phyloP scores from a whole-genome alignment of 2,113 vertebrate genomes.

The Paracanthobrama guichenoti region DNA sequence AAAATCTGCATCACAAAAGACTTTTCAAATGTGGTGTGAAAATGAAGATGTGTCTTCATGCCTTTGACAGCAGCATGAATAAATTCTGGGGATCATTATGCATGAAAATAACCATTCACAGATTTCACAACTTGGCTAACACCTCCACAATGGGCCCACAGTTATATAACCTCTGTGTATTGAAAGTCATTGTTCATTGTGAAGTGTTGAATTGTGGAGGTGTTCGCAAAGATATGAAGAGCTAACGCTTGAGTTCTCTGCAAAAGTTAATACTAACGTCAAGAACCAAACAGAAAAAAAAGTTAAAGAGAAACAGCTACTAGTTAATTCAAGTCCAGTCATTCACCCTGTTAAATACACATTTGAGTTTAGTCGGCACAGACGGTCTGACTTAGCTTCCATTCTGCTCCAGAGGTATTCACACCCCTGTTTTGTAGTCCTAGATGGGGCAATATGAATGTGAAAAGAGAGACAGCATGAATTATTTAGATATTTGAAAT shows the following conservation, averaged over 20 bases:
- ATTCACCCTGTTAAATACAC: background rate
- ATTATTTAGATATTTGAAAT: conserved; percentile 2
- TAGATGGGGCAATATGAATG: conserved; percentile 30
- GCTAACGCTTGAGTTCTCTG: background rate
- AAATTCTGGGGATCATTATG: conserved; percentile 9
- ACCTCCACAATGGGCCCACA: conserved; percentile 36
- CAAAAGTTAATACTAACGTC: background rate
- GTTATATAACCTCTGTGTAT: conserved; percentile 44
- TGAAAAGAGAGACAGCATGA: background rate
- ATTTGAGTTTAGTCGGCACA: conserved; percentile 11
- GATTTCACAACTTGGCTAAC: conserved; percentile 33
- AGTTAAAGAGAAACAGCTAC: background rate
- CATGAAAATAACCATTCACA: conserved; percentile 32
- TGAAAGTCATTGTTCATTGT: conserved; percentile 43
- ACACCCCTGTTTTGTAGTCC: conserved; percentile 21
- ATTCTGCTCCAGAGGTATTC: conserved; percentile 19
- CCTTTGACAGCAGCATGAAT: background rate
- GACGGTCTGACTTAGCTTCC: conserved; percentile 23
- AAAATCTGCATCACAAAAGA: conserved; percentile 50
- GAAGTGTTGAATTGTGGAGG: conserved; percentile 26
- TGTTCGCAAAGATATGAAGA: conserved; percentile 36
- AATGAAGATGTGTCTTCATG: conserved; percentile 18
- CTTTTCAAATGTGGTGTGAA: conserved; percentile 1
- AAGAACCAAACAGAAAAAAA: background rate
- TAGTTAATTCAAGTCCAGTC: background rate